Percentiles rank a stretch among this genome's conserved stretches.
Conservation (phyloP, 2,888 invertebrate genomes). For the Drosophila putrida region DNA sequence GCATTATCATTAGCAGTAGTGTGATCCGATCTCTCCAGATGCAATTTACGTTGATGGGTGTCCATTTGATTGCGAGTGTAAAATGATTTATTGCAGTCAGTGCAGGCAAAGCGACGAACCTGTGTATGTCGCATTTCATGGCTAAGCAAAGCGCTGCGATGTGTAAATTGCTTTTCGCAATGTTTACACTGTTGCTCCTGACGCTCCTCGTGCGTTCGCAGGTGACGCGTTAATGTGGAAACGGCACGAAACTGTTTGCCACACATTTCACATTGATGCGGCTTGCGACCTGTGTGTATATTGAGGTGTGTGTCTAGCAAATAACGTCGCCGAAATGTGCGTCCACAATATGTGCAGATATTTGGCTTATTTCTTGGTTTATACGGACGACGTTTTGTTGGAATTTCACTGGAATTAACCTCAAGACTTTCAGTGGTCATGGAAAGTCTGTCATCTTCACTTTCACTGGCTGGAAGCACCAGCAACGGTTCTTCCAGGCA, state of each 20-base stretch:
- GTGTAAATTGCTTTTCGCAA: slow-evolving; percentile 63
- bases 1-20: neutral
- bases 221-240: slow-evolving; percentile 65
- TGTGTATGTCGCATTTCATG: slow-evolving; percentile 71
- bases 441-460: slow-evolving; percentile 9
- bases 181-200: slow-evolving; percentile 53
- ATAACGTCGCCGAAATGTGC: slow-evolving; percentile 65
- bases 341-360: slow-evolving; percentile 64
- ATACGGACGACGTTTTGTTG: slow-evolving; percentile 42
- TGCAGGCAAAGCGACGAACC: slow-evolving; percentile 54
- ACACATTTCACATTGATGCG: slow-evolving; percentile 71
- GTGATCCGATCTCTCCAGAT: slow-evolving; percentile 13
- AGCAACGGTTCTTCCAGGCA: slow-evolving; percentile 27
- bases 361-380: slow-evolving; percentile 60
- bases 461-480: slow-evolving; percentile 15
- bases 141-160: slow-evolving; percentile 65
- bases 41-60: slow-evolving; percentile 66
- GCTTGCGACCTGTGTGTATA: slow-evolving; percentile 68
- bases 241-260: slow-evolving; percentile 68
- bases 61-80: slow-evolving; percentile 72
- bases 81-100: slow-evolving; percentile 61
- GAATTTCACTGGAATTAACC: neutral
- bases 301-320: slow-evolving; percentile 68
- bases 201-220: slow-evolving; percentile 62
- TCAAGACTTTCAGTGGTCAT: slow-evolving; percentile 2